Conservation (phyloP, 2,797 vertebrate genomes). For the Onychomys leucogaster region DNA sequence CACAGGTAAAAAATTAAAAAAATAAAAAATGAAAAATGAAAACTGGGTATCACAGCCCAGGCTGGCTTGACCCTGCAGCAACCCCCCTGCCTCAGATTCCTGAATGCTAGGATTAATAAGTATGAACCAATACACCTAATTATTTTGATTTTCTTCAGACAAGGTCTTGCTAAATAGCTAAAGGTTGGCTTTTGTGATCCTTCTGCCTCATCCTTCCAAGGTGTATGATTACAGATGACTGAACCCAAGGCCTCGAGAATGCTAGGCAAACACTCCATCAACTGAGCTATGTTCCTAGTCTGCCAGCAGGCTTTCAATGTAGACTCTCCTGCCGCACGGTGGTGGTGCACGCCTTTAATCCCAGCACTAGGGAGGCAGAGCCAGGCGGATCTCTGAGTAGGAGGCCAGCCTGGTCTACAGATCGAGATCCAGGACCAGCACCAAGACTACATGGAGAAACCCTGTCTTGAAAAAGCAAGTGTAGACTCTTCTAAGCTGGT, state of each 20-base stretch:
- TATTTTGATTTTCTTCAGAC: neutral
- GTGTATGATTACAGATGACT: neutral
- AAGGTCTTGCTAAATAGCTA: neutral
- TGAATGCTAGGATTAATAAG: neutral
- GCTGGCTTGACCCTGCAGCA: neutral
- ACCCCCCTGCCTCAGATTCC: neutral
- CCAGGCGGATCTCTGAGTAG: no score
- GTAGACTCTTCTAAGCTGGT: neutral
- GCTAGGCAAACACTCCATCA: neutral
- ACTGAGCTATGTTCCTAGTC: neutral
- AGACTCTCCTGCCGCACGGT: neutral
- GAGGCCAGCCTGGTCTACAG: no score
- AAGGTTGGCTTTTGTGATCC: neutral
- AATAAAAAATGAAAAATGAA: no score
- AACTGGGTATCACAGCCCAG: no score
- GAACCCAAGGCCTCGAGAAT: no score
- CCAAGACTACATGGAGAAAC: no score
- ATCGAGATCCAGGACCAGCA: no score
- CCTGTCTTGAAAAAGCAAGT: neutral
- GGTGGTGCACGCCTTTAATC: no score
- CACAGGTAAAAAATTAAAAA: neutral
- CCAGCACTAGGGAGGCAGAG: no score
- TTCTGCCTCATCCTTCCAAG: neutral
- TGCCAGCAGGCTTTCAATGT: neutral
- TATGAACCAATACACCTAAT: neutral